Evolutionary conservation across 2,797 vertebrate species (phyloP).

Genomic region (Darevskia mixta): DNA sequence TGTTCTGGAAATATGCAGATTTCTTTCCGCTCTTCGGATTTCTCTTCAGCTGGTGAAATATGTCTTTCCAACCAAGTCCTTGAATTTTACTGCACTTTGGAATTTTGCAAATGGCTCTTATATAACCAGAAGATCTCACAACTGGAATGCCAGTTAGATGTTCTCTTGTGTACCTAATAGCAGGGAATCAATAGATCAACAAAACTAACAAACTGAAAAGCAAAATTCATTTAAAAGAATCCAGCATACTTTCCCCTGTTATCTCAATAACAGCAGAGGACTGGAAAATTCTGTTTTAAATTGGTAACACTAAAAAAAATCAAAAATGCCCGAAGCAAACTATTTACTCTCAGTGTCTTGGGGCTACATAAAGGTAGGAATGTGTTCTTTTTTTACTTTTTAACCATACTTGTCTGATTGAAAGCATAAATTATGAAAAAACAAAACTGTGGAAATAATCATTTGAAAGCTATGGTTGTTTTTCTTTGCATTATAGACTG

Average conservation of each 20-base stretch:
- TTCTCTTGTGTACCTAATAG: slow-evolving; percentile 73
- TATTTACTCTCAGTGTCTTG: slow-evolving; percentile 97
- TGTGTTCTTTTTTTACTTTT: slow-evolving; percentile 58
- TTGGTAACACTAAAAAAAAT: slow-evolving; percentile 60
- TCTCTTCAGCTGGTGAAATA: slow-evolving; percentile 69
- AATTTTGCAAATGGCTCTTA: slow-evolving; percentile 79
- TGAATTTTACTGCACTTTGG: slow-evolving; percentile 72
- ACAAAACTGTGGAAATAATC: slow-evolving; percentile 30
- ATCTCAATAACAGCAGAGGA: slow-evolving; percentile 44
- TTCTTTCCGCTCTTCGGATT: slow-evolving; percentile 73
- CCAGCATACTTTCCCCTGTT: slow-evolving; percentile 56
- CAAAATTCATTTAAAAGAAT: slow-evolving; percentile 38
- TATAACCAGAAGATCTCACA: slow-evolving; percentile 68
- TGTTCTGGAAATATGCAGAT: slow-evolving; percentile 82
- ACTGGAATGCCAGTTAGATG: slow-evolving; percentile 72
- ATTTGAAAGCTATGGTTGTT: slow-evolving; percentile 24
- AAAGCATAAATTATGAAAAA: slow-evolving; percentile 1
- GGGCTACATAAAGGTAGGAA: slow-evolving; percentile 99
- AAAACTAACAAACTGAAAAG: slow-evolving; percentile 55
- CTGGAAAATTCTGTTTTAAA: slow-evolving; percentile 57
- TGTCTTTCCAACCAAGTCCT: slow-evolving; percentile 68
- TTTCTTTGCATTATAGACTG: slow-evolving; percentile 2
- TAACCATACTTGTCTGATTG: slow-evolving; percentile 65
- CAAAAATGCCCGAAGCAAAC: slow-evolving; percentile 98
- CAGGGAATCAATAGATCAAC: slow-evolving; percentile 63